phyloP scores from a whole-genome alignment of 2,888 invertebrate genomes.

The Lasioglossum zephyrum region DNA sequence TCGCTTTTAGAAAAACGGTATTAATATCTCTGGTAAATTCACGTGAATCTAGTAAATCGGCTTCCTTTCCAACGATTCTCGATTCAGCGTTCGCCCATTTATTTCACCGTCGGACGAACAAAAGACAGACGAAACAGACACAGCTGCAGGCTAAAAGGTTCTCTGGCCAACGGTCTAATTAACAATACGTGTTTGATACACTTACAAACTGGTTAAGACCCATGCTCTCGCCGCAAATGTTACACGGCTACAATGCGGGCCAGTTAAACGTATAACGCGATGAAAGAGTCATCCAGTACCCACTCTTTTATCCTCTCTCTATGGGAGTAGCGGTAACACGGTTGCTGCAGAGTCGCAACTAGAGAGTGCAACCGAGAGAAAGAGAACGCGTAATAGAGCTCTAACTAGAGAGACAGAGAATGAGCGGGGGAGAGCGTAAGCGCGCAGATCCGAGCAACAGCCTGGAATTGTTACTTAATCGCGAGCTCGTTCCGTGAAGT shows the following conservation, averaged over 20 bases:
- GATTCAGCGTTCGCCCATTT: neutral
- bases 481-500: slow-evolving; percentile 33
- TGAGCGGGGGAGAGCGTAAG: neutral
- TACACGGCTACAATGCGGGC: neutral
- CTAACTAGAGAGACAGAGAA: neutral
- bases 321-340: neutral
- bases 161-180: neutral
- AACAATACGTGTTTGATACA: neutral
- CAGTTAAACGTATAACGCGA: slow-evolving; percentile 9
- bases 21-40: neutral
- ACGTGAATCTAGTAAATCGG: no score
- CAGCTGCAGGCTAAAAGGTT: neutral
- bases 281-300: slow-evolving; percentile 11
- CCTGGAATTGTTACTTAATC: slow-evolving; percentile 49
- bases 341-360: neutral
- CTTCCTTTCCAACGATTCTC: neutral
- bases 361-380: neutral
- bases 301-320: neutral
- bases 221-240: neutral
- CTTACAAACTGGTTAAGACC: neutral
- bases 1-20: neutral
- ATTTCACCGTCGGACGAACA: neutral
- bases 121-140: neutral
- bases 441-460: neutral
- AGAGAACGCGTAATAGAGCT: neutral